phyloP scores from a whole-genome alignment of 2,113 vertebrate genomes.

The Coregonus clupeaformis region DNA sequence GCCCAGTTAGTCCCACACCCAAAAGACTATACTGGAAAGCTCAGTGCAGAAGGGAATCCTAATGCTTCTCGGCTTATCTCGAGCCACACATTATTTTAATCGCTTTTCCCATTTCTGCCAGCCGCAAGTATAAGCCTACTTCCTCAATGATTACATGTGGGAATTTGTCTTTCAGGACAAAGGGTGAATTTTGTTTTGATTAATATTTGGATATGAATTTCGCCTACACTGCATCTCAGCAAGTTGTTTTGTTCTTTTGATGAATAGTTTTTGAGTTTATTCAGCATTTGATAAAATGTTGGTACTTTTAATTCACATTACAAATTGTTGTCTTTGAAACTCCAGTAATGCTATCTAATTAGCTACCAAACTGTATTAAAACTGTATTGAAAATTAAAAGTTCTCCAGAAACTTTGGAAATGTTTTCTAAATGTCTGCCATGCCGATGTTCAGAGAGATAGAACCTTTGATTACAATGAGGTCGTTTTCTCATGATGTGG shows the following conservation, averaged over 20 bases:
- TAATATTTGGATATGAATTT: not conserved
- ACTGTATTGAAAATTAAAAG: not conserved
- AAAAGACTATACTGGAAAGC: conserved; percentile 26
- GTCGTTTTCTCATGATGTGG: not conserved
- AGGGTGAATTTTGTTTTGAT: not conserved
- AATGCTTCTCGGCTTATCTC: conserved; percentile 43
- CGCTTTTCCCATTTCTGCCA: conserved; percentile 51
- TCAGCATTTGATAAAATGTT: not conserved
- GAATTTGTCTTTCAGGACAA: not conserved
- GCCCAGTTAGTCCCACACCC: conserved; percentile 31
- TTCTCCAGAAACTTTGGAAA: not conserved
- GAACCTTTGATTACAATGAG: conserved; percentile 17
- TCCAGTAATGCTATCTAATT: no score
- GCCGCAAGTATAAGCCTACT: conserved; percentile 22
- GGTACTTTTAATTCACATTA: not conserved
- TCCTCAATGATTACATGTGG: conserved; percentile 27
- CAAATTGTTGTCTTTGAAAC: no score
- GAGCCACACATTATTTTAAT: conserved; percentile 55
- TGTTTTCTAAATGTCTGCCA: not conserved
- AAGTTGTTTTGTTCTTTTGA: not conserved
- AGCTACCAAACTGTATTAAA: not conserved
- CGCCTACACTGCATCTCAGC: not conserved
- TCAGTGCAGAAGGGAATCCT: conserved; percentile 45
- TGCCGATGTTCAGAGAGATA: not conserved
- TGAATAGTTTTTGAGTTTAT: not conserved